Evolutionary conservation across 2,888 invertebrate genomes (phyloP), one percentile per base, ranked within the genome.

Genomic region (Eustalomyia histrio): DNA sequence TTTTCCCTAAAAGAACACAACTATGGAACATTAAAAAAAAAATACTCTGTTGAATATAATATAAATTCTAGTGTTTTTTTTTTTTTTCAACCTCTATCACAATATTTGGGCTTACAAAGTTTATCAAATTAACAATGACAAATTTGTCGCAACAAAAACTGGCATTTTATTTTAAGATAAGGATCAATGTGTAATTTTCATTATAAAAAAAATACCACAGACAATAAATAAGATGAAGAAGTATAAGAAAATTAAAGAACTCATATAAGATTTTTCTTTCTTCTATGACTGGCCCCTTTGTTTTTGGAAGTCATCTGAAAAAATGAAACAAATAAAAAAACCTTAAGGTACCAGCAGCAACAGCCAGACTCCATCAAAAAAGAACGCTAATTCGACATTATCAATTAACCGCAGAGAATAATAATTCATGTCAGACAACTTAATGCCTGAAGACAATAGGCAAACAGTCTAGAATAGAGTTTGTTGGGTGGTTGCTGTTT

Each of bases 361-460:
- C n/a, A n/a, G 39, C 69, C 43, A 60, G 78, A 50, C 61, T 79
- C 47, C 17, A 57, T 39, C 18, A 55, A 63, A 61, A 63, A 57
- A 75, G 74, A 60, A 81, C 74, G 74, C 76, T 76, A 81, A 76
- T 81, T 74, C 76, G 80, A 81, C 80, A 76, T 76, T 76, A 81
- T 81, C 80, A 81, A 81, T 81, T 81, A 81, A 81, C 80, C 80
- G 73, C 80, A 81, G 69, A 73, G 76, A 73, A 76, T 81, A 81
- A 76, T 81, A 81, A 74, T 76, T 81, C 76, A 81, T 81, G 74
- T 73, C 76, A 78, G 74, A 75, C 78, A 78, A 72, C 81, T 71
- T 81, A 81, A 81, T 78, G 78, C 81, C 78, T 33, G 60, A 76
- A 75, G 81, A 78, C 69, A 81, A 69, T 74, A 52, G 80, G 67